phyloP scores from a whole-genome alignment of 2,797 vertebrate genomes.

The Protonibea diacanthus region DNA sequence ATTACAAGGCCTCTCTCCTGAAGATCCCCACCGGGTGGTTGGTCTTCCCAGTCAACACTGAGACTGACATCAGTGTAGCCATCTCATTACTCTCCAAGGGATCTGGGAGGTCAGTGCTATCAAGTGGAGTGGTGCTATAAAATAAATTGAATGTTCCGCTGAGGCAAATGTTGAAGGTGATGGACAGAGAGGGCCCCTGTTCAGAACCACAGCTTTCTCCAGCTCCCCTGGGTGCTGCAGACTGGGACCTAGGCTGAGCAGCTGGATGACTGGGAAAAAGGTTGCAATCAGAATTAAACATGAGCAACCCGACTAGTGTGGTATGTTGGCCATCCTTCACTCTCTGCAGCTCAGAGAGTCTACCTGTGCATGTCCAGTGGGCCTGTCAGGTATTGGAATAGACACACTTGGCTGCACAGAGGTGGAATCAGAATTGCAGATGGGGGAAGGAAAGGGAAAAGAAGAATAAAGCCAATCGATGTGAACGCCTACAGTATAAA shows the following conservation, averaged over 20 bases:
- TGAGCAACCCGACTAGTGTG: constrained; percentile 75
- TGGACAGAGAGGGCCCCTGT: constrained; percentile 77
- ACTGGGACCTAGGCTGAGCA: constrained; percentile 65
- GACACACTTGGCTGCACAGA: constrained; percentile 79
- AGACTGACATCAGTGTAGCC: constrained; percentile 78
- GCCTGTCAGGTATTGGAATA: constrained; percentile 81
- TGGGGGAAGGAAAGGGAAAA: constrained; percentile 52
- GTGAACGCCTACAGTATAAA: constrained; percentile 47
- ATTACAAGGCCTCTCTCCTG: constrained; percentile 54
- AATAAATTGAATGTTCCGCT: constrained; percentile 84
- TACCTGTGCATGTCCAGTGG: constrained; percentile 78
- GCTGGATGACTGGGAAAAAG: constrained; percentile 69
- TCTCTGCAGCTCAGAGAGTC: constrained; percentile 65
- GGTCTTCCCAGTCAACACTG: constrained; percentile 64
- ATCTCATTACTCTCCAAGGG: constrained; percentile 81
- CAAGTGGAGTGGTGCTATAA: constrained; percentile 83
- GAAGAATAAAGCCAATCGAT: constrained; percentile 62
- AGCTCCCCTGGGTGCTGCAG: constrained; percentile 68
- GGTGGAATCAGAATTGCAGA: constrained; percentile 85
- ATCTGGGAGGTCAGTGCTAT: constrained; percentile 81
- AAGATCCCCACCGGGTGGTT: constrained; percentile 64
- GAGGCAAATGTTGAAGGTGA: constrained; percentile 82
- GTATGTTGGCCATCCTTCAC: constrained; percentile 76
- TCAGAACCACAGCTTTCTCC: constrained; percentile 60
- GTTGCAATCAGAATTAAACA: constrained; percentile 85